Base-by-base conservation (phyloP, 2,113 vertebrate species). In the Larimichthys polyactis region DNA sequence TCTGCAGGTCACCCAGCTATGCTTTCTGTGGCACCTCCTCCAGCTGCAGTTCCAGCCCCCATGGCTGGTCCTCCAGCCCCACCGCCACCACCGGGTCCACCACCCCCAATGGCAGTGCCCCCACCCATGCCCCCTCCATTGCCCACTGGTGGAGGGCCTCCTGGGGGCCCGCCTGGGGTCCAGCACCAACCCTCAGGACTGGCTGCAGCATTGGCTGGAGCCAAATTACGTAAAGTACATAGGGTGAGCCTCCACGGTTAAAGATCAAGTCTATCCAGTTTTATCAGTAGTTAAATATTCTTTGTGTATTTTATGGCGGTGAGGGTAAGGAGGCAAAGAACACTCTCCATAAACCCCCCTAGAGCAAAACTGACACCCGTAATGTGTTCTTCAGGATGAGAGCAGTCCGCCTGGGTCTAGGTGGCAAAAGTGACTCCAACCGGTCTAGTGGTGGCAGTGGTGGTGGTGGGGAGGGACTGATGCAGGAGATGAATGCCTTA, bases 401-500 rank as follows among this genome's bases (percentile, higher is more conserved):
- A 98, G 98, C 70, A 96, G 94, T 7, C 96, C 97, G 1, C 96
- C 97, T 57, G 96, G 96, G 48, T 96, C 97, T 43, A n/a, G 94
- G 96, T 32, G 97, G 96, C 5, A 99, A 98, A 95, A 97, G 96
- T 0, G 98, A 99, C 90, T 96, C 96, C 92, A 99, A 97, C 94
- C 96, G 98, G 82, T 98, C 97, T 6, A 99, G 98, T 87, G 97
- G 97, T 0, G 96, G 97, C 49, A 98, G 98, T 20, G 97, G 97
- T 0, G 96, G 97, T 14, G 97, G 98, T 12, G 97, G 93, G 52
- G 93, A 94, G 0, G 97, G 98, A 24, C 96, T 99, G 82, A 99
- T 99, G 98, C 97, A 99, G 88, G 98, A 99, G 91, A 99, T 99
- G 98, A 99, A 99, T 94, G 99, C 98, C 92, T 95, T 99, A 82